These are phyloP conservation scores for Chaenodraco wilsoni DNA, from an alignment of 2,797 vertebrate species.

Conservation along the genomic window DNA sequence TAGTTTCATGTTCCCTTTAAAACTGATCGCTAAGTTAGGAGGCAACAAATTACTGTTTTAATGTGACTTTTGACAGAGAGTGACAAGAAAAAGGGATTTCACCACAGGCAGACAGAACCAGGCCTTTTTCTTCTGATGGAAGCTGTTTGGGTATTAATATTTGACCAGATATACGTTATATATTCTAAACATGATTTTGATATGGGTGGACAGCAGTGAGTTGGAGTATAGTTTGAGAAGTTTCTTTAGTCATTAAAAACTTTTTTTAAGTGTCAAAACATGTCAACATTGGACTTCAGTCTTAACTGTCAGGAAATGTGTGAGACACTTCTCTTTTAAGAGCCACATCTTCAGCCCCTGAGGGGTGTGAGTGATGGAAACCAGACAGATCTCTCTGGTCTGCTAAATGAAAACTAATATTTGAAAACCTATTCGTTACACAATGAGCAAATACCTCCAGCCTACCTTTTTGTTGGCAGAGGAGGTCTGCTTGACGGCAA, in stretches of 20 bases:
- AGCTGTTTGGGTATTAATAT: background rate
- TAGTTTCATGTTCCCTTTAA: background rate
- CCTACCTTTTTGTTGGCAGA: constrained; percentile 84
- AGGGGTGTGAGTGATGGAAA: background rate
- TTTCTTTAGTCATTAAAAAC: background rate
- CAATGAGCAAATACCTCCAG: background rate
- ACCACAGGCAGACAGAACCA: background rate
- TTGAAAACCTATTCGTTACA: background rate
- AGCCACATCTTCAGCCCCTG: background rate
- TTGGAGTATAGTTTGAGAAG: background rate
- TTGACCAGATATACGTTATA: background rate
- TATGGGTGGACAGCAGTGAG: background rate
- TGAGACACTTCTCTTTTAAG: constrained; percentile 4
- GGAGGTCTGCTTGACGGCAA: constrained; percentile 73
- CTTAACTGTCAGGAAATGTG: background rate
- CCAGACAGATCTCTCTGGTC: background rate
- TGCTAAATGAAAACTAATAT: background rate
- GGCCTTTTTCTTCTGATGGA: background rate
- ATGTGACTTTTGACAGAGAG: background rate
- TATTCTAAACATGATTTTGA: background rate
- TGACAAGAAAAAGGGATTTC: background rate
- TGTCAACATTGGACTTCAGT: background rate
- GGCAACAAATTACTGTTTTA: background rate
- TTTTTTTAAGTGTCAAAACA: background rate
- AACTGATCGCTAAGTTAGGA: background rate